These are phyloP conservation scores for Formica selysi DNA, from an alignment of 1,140 invertebrate species.

Conservation along the genomic window DNA sequence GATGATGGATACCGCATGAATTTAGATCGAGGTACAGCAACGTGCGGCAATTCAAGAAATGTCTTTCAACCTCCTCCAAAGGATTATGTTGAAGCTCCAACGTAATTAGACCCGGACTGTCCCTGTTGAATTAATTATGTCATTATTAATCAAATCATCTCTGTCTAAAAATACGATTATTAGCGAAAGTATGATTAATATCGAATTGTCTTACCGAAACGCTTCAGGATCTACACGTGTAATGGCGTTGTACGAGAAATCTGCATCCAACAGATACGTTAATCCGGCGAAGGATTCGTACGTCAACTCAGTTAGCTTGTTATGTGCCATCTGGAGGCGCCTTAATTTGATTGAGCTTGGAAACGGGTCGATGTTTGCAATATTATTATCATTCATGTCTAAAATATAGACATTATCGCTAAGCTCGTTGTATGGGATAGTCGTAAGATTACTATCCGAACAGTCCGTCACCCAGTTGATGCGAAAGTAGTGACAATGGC, in stretches of 20 bases:
- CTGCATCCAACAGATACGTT: conserved; percentile 90
- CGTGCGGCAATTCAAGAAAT: conserved; percentile 89
- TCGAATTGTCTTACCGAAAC: conserved; percentile 87
- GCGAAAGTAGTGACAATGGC: conserved; percentile 92
- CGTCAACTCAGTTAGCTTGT: conserved; percentile 88
- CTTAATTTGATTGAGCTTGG: conserved; percentile 90
- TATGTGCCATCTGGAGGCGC: conserved; percentile 90
- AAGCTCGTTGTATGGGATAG: conserved; percentile 89
- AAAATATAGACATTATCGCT: conserved; percentile 90
- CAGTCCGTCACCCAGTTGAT: conserved; percentile 93
- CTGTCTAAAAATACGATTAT: neutral
- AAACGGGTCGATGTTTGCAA: conserved; percentile 88
- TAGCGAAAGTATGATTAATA: neutral
- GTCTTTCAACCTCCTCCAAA: conserved; percentile 88
- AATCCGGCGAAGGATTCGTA: conserved; percentile 89
- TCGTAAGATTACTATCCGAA: conserved; percentile 91
- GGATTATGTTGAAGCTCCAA: conserved; percentile 91
- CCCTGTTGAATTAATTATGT: conserved; percentile 86
- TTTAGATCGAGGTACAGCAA: conserved; percentile 90
- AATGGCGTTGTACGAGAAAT: conserved; percentile 90
- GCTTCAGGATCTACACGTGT: conserved; percentile 89
- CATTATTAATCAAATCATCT: conserved; percentile 33
- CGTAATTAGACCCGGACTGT: conserved; percentile 90
- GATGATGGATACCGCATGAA: conserved; percentile 87
- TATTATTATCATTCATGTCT: conserved; percentile 90